A percentile compares a stretch with the other conserved stretches of the same genome.
These are phyloP conservation scores for Eupithecia subfuscata DNA, from an alignment of 2,888 invertebrate genomes.

Conservation along the genomic window DNA sequence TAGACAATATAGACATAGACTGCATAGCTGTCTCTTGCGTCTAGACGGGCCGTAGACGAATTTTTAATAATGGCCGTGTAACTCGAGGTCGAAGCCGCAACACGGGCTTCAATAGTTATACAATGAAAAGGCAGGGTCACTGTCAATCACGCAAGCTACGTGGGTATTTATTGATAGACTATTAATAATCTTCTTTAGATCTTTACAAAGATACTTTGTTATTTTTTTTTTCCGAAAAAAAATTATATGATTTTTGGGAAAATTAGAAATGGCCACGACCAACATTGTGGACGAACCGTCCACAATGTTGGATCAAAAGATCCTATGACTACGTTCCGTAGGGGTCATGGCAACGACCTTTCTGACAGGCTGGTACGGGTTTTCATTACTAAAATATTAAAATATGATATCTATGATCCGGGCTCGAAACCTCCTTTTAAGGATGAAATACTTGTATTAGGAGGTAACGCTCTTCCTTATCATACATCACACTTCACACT, in stretches of 20 bases:
- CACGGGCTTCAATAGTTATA: conserved; percentile 5
- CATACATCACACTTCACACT: too few species aligned
- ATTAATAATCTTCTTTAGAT: background rate
- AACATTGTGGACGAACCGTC: too few species aligned
- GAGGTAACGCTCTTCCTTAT: too few species aligned
- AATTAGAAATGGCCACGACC: too few species aligned
- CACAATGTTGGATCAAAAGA: background rate
- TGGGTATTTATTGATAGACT: conserved; percentile 15
- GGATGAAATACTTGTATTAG: too few species aligned
- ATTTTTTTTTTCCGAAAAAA: background rate
- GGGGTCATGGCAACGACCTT: background rate
- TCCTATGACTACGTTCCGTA: too few species aligned
- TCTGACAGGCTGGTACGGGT: background rate
- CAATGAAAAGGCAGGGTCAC: conserved; percentile 16
- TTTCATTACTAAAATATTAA: too few species aligned
- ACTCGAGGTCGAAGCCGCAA: conserved; percentile 12
- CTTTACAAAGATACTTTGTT: background rate
- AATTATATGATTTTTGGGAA: too few species aligned
- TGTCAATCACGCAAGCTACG: conserved; percentile 22
- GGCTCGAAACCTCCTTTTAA: too few species aligned
- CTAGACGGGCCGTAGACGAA: conserved; percentile 79
- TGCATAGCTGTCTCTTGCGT: conserved; percentile 47
- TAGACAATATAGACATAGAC: conserved; percentile 5
- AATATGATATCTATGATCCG: too few species aligned
- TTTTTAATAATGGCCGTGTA: conserved; percentile 61